Evolutionary conservation across 2,797 vertebrate genomes (phyloP).

Genomic region (Lates japonicus): DNA sequence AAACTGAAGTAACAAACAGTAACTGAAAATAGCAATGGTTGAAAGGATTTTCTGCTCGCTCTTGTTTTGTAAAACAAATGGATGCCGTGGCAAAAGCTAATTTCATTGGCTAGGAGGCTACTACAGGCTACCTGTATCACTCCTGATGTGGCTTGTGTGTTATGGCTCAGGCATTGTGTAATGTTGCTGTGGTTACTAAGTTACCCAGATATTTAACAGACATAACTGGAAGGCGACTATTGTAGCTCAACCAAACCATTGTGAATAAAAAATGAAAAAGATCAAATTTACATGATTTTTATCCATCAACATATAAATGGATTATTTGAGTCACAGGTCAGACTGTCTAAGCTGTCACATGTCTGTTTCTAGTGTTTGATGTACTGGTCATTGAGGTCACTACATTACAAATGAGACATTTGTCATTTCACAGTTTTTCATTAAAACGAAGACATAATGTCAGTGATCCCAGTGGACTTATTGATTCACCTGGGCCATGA

Average conservation of each 20-base stretch:
- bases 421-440: neutral
- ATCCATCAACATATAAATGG: neutral
- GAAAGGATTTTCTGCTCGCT: neutral
- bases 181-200: neutral
- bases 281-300: too few species aligned
- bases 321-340: neutral
- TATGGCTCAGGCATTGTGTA: neutral
- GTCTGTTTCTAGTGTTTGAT: neutral
- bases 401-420: neutral
- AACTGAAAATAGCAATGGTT: neutral
- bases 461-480: neutral
- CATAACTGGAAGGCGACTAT: too few species aligned
- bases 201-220: neutral
- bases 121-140: neutral
- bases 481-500: neutral
- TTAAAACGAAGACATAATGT: neutral
- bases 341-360: neutral
- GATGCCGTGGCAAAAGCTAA: slow-evolving; percentile 1
- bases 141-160: neutral
- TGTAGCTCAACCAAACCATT: neutral
- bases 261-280: neutral
- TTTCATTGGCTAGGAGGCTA: neutral
- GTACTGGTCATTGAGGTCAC: neutral
- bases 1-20: neutral
- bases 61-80: slow-evolving; percentile 7